These are phyloP conservation scores for Limnephilus auricula DNA, from an alignment of 2,888 invertebrate species.

Conservation along the genomic window DNA sequence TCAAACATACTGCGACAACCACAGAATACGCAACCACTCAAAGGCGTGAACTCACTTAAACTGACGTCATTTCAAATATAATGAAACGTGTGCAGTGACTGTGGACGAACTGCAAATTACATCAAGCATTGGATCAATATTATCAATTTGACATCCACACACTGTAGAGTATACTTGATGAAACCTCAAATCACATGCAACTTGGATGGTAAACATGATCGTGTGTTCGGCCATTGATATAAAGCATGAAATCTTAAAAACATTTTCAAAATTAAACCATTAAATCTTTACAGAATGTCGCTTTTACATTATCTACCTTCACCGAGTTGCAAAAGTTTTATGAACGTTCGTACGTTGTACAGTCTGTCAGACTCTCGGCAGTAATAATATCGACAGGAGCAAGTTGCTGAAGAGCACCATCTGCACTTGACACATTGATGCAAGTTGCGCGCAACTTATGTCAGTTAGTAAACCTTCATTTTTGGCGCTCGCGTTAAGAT, in stretches of 20 bases:
- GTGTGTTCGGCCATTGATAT: neutral
- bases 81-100: too few relatives aligned
- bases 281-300: neutral
- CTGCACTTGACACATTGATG: slow-evolving; percentile 27
- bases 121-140: too few relatives aligned
- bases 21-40: too few relatives aligned
- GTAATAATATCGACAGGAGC: neutral
- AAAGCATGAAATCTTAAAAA: neutral
- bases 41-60: too few relatives aligned
- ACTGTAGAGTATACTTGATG: too few relatives aligned
- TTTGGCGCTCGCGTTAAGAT: neutral
- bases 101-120: too few relatives aligned
- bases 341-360: neutral
- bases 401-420: neutral
- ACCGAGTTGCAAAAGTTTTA: neutral
- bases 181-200: too few relatives aligned
- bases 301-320: neutral
- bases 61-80: too few relatives aligned
- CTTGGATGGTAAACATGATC: too few relatives aligned
- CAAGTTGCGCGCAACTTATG: neutral
- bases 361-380: neutral
- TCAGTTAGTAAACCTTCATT: neutral
- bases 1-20: too few relatives aligned
- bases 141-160: too few relatives aligned
- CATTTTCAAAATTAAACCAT: neutral